Evolutionary conservation across 2,113 vertebrate species (phyloP).

Genomic region (Rallus limicola): DNA sequence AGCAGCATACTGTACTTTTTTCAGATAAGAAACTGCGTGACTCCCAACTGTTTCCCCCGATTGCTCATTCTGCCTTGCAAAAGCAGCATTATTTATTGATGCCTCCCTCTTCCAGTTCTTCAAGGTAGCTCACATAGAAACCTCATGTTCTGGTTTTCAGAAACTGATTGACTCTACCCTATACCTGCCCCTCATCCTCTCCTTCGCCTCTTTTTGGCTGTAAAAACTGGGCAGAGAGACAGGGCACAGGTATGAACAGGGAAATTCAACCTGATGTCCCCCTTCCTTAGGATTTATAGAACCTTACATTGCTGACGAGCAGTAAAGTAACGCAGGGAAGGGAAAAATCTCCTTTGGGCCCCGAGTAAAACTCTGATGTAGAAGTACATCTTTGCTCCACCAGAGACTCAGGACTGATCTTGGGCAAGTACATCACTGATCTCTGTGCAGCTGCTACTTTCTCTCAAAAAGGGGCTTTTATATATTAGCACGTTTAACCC

Average conservation of each 20-base stretch:
- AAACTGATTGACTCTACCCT: background rate
- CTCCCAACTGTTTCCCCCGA: background rate
- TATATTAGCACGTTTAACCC: background rate
- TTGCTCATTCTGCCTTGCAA: background rate
- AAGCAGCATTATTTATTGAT: background rate
- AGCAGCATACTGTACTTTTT: background rate
- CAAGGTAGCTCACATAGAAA: background rate
- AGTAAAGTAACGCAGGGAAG: background rate
- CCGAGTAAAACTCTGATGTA: background rate
- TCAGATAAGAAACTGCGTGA: slow-evolving; percentile 16
- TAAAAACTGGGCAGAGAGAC: background rate
- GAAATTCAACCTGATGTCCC: background rate
- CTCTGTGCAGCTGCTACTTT: background rate
- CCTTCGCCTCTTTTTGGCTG: background rate
- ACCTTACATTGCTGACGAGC: background rate
- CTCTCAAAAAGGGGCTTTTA: background rate
- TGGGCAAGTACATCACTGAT: background rate
- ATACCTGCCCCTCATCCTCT: background rate
- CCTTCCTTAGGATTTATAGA: background rate
- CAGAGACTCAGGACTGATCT: background rate
- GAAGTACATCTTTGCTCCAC: background rate
- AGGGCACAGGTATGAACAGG: accelerated
- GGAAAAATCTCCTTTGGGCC: background rate
- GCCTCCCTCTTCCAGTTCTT: background rate
- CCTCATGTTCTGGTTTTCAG: background rate